Percentiles rank a stretch among this genome's conserved stretches.
These are phyloP conservation scores for Hypomesus transpacificus DNA, from an alignment of 2,113 vertebrate species.

Conservation along the genomic window DNA sequence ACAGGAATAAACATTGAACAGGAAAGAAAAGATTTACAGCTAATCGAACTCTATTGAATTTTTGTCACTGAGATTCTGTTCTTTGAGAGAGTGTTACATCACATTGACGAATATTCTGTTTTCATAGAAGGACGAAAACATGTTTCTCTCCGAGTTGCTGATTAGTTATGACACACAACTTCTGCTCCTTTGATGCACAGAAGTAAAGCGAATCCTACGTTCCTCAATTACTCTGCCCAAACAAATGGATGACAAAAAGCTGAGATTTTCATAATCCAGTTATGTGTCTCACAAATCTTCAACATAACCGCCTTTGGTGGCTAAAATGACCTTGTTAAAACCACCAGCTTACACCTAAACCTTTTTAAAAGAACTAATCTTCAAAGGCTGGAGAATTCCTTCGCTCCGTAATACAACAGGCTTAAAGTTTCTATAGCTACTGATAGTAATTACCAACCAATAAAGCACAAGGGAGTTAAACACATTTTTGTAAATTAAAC, in stretches of 20 bases:
- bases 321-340: conserved; percentile 49
- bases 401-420: conserved; percentile 38
- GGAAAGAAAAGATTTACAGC: neutral
- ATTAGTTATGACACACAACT: conserved; percentile 1
- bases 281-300: conserved; percentile 36
- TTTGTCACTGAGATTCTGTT: too few relatives aligned
- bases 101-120: too few relatives aligned
- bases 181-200: conserved; percentile 11
- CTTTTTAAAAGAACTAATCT: conserved; percentile 61
- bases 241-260: conserved; percentile 16
- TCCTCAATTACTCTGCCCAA: conserved; percentile 8
- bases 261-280: conserved; percentile 22
- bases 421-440: conserved; percentile 52
- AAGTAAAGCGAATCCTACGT: neutral
- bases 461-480: conserved; percentile 40
- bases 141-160: neutral
- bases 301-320: conserved; percentile 32
- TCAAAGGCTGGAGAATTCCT: conserved; percentile 58
- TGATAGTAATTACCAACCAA: conserved; percentile 58
- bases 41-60: too few relatives aligned
- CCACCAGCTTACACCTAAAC: conserved; percentile 52
- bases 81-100: too few relatives aligned
- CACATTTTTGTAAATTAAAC: conserved; percentile 34
- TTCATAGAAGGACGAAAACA: too few relatives aligned
- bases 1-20: too few relatives aligned